Conservation (phyloP, 2,888 invertebrate genomes). For the Sericinus montela region DNA sequence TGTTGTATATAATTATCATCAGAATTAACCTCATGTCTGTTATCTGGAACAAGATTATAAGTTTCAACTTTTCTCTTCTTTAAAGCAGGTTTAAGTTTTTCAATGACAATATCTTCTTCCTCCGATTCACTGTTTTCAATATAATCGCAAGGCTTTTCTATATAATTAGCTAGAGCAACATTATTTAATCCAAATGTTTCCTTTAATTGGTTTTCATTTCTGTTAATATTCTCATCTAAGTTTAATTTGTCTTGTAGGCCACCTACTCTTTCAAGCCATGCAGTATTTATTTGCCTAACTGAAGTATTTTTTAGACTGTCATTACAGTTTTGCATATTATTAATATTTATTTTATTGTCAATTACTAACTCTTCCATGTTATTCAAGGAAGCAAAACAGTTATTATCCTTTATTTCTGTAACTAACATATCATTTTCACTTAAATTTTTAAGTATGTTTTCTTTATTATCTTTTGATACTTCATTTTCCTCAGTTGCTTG, state of each 20-base stretch:
- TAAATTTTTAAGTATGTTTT: conserved; percentile 5
- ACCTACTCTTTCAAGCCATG: conserved; percentile 68
- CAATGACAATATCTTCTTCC: conserved; percentile 56
- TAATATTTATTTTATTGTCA: neutral
- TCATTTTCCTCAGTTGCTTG: conserved; percentile 20
- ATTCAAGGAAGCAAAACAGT: neutral
- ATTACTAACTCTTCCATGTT: neutral
- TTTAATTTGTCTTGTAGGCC: conserved; percentile 47
- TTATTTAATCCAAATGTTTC: conserved; percentile 62
- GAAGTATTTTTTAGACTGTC: conserved; percentile 32
- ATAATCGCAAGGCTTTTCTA: conserved; percentile 70
- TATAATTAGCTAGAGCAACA: conserved; percentile 36
- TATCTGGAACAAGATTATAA: conserved; percentile 5
- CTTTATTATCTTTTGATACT: conserved; percentile 26
- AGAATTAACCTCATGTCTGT: conserved; percentile 15
- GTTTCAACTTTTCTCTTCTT: conserved; percentile 70
- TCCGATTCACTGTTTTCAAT: conserved; percentile 88
- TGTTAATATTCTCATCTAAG: neutral
- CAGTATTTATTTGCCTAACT: conserved; percentile 55
- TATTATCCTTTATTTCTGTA: conserved; percentile 2
- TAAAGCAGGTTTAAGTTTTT: conserved; percentile 75
- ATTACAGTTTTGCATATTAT: conserved; percentile 13
- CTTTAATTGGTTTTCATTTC: conserved; percentile 15
- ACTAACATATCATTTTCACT: conserved; percentile 12
- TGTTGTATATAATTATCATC: conserved; percentile 18